These are phyloP conservation scores for Protobothrops flavoviridis DNA, from an alignment of 2,113 vertebrate species.

Conservation along the genomic window DNA sequence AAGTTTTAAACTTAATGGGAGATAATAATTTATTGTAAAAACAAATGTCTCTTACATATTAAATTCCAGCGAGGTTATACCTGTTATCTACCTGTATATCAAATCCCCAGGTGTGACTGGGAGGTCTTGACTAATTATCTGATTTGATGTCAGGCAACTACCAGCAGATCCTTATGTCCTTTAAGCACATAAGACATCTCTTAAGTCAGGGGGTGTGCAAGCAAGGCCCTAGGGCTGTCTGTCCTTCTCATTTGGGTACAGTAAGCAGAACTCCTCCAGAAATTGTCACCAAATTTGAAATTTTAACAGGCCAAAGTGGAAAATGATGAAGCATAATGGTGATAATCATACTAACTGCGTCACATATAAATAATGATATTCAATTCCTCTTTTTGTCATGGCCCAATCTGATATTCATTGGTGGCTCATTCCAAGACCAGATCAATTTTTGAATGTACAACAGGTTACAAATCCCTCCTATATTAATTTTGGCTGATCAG, in stretches of 20 bases:
- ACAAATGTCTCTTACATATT: background rate
- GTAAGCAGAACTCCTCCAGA: background rate
- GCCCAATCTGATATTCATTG: background rate
- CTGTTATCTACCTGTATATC: background rate
- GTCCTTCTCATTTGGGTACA: background rate
- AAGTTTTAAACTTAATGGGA: background rate
- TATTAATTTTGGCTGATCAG: background rate
- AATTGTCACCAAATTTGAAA: background rate
- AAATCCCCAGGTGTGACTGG: background rate
- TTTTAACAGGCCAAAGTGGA: background rate
- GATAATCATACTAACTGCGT: background rate
- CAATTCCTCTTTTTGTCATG: background rate
- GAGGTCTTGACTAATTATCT: background rate
- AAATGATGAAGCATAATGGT: background rate
- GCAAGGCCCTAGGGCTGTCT: background rate
- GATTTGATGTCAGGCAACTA: background rate
- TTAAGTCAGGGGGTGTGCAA: background rate
- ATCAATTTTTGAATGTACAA: background rate
- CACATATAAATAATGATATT: background rate
- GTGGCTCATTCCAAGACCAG: background rate
- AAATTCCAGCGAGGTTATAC: background rate
- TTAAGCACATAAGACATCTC: background rate
- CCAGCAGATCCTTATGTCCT: background rate
- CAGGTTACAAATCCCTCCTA: background rate
- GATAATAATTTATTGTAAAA: background rate